Base-by-base conservation (phyloP, 2,113 vertebrate species). In the Lamprologus speciosus region DNA sequence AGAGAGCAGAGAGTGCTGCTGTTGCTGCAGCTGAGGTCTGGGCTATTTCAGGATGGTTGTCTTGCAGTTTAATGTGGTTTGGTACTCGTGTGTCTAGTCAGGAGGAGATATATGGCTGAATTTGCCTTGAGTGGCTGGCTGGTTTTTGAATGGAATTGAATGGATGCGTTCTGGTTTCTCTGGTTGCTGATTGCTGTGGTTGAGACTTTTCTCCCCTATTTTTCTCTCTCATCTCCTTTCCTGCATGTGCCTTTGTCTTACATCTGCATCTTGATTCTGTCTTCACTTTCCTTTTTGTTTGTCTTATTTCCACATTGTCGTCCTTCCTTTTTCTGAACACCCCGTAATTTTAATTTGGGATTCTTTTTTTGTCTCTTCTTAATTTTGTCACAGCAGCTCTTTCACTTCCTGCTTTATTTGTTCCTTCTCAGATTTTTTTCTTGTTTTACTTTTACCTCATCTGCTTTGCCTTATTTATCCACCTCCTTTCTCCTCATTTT, bases 11-110 rank as follows among this genome's bases (percentile, higher is more conserved):
- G 60, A 21, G 11, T 4, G 57, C 81, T 51, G 80, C 85, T 81
- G 53, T 68, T 53, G 84, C 86, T 80, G 80, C 51, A 7, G 50
- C 84, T 65, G 87, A 90, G 86, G 84, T 87, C 90, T 89, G 93
- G 90, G 85, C 87, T 81, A 88, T 91, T 92, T 92, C 85, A 85
- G 88, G 89, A 88, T 86, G 87, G 45, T 85, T 86, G 90, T 93
- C 85, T 83, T 75, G 84, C 87, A 81, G 73, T 79, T 19, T 91
- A 86, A 91, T 90, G 91, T 85, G 91, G 81, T 92, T 89, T 92
- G 92, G 92, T 88, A 65, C 84, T 91, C 57, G 85, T 84, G 88
- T 87, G 89, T 90, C 87, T 89, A 16, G 83, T 92, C 85, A 53
- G 84, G 55, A 70, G 84, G 53, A 92, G 91, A 92, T 85, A 88